Evolutionary conservation across 1,140 invertebrate genomes (phyloP).

Genomic region (Listronotus oregonensis): DNA sequence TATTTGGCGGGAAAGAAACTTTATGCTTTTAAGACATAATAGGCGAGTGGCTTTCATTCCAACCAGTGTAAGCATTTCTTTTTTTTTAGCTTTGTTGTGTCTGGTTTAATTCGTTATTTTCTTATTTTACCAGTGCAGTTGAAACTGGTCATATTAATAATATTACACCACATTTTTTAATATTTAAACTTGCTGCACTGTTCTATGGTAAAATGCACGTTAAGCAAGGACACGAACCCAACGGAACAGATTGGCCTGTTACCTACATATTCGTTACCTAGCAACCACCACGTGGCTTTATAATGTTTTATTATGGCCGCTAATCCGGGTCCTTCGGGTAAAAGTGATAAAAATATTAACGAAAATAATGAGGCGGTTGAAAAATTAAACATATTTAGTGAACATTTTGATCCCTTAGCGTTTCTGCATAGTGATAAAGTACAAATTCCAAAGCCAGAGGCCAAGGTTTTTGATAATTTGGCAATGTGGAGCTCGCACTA

Average conservation of each 20-base stretch:
- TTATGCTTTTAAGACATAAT: not conserved
- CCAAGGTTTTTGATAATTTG: constrained; percentile 67
- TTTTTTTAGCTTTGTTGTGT: too few species aligned
- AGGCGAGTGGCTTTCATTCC: too few species aligned
- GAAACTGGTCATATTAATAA: too few species aligned
- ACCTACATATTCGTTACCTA: not conserved
- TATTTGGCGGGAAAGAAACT: constrained; percentile 11
- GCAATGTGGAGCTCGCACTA: constrained; percentile 60
- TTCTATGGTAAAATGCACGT: constrained; percentile 10
- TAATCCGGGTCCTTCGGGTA: constrained; percentile 1
- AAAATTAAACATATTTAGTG: constrained; percentile 66
- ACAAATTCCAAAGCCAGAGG: constrained; percentile 59
- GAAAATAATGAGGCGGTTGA: constrained; percentile 60
- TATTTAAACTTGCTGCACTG: too few species aligned
- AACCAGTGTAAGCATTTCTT: too few species aligned
- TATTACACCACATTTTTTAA: too few species aligned
- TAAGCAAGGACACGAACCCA: constrained; percentile 17
- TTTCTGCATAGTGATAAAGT: constrained; percentile 65
- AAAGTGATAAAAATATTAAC: constrained; percentile 18
- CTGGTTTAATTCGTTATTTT: too few species aligned
- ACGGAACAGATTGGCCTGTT: not conserved
- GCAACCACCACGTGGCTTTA: constrained; percentile 2
- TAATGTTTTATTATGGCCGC: constrained; percentile 36
- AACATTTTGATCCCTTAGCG: constrained; percentile 69
- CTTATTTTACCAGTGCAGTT: too few species aligned